phyloP scores from a whole-genome alignment of 2,113 vertebrate species.

The Periophthalmus modestus region DNA sequence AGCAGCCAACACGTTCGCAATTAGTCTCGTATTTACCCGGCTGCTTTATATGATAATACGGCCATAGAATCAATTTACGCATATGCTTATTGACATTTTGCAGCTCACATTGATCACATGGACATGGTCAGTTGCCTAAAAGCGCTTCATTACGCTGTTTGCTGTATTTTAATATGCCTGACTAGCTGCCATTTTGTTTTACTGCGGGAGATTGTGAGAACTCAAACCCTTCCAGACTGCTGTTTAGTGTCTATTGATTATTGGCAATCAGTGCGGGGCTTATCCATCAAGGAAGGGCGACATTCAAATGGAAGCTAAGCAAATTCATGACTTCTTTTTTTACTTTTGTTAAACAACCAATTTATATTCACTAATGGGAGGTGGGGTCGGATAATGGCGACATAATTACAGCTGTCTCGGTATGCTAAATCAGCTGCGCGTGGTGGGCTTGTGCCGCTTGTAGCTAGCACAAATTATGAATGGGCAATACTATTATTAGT shows the following conservation, averaged over 20 bases:
- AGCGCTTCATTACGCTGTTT: conserved; percentile 63
- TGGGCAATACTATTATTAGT: too few relatives aligned
- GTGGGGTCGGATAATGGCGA: conserved; percentile 10
- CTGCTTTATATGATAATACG: conserved; percentile 83
- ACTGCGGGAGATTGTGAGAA: conserved; percentile 2
- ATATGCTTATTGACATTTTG: conserved; percentile 79
- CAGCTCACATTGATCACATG: conserved; percentile 66
- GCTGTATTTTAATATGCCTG: conserved; percentile 45
- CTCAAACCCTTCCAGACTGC: conserved; percentile 13
- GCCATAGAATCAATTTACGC: conserved; percentile 77
- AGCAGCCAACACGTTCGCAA: conserved; percentile 46
- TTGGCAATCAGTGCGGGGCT: conserved; percentile 28
- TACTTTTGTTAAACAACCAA: conserved; percentile 47
- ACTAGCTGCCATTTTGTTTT: conserved; percentile 49
- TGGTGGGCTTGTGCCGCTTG: too few relatives aligned
- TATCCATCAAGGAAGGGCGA: conserved; percentile 33
- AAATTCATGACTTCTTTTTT: conserved; percentile 36
- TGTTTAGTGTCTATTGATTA: conserved; percentile 55
- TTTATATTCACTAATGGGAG: conserved; percentile 53
- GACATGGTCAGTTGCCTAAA: conserved; percentile 45
- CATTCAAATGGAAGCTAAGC: conserved; percentile 49
- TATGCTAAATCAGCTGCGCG: not conserved
- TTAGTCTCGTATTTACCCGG: conserved; percentile 78
- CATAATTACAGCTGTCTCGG: conserved; percentile 15
- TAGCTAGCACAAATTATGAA: not conserved